Conservation (phyloP, 2,888 invertebrate genomes). For the Bruchidius siliquastri region DNA sequence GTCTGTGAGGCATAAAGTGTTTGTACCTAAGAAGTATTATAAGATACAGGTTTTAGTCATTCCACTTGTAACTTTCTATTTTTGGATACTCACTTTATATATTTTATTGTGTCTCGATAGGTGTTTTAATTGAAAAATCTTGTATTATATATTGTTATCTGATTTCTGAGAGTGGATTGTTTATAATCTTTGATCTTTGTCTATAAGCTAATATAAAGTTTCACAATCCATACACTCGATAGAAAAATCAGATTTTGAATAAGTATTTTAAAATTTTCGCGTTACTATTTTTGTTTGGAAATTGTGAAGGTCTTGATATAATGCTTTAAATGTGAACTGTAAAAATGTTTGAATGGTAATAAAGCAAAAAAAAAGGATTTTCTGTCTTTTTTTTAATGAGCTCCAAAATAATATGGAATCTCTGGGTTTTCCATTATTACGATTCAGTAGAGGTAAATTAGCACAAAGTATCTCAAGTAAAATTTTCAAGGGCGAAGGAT, state of each 20-base stretch:
- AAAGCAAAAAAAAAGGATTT: neutral
- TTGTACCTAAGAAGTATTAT: no score
- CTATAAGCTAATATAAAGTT: neutral
- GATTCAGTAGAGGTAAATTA: no score
- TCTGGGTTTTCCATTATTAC: no score
- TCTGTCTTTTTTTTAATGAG: neutral
- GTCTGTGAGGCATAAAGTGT: no score
- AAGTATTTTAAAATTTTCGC: neutral
- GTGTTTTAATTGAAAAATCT: neutral
- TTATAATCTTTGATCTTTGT: neutral
- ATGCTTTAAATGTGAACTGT: neutral
- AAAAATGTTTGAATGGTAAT: neutral
- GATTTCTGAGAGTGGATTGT: neutral
- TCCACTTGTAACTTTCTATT: neutral
- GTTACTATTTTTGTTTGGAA: neutral
- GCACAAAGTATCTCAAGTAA: no score
- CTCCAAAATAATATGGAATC: no score
- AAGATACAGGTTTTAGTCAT: no score
- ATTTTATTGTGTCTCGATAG: neutral
- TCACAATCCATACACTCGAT: neutral
- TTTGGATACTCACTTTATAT: neutral
- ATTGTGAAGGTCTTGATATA: neutral
- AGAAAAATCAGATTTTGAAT: neutral
- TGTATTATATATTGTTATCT: neutral
- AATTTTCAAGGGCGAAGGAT: no score